Percentiles rank a stretch among this genome's conserved stretches.
These are phyloP conservation scores for Cantharis lateralis DNA, from an alignment of 2,888 invertebrate species.

Conservation along the genomic window DNA sequence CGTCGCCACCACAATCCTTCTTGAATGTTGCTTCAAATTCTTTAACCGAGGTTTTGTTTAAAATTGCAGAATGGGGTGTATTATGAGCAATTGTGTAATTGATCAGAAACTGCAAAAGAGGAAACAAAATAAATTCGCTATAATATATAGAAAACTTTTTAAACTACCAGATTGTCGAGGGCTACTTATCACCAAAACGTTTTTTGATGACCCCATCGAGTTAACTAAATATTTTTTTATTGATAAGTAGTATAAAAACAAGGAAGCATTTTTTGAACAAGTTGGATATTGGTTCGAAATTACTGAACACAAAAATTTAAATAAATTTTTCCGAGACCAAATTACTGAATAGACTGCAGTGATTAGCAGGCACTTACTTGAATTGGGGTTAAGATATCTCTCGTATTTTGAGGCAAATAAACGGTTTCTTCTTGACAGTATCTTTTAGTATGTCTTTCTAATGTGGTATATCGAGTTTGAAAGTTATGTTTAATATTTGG, in stretches of 20 bases:
- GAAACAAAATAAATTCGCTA: not conserved
- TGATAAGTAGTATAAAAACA: not conserved
- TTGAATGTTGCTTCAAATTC: conserved; percentile 84
- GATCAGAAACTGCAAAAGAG: conserved; percentile 69
- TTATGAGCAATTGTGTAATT: conserved; percentile 80
- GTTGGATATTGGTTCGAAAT: not conserved
- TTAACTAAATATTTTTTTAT: not conserved
- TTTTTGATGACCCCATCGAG: too few species aligned
- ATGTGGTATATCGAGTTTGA: conserved; percentile 24
- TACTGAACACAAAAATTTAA: too few species aligned
- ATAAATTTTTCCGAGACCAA: too few species aligned
- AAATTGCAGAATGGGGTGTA: conserved; percentile 79
- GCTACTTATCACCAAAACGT: too few species aligned
- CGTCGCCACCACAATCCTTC: conserved; percentile 89
- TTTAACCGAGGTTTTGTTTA: conserved; percentile 83
- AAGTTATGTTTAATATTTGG: conserved; percentile 52
- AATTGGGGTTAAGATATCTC: conserved; percentile 87
- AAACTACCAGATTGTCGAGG: too few species aligned
- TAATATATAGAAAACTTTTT: too few species aligned
- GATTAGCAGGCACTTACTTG: conserved; percentile 59
- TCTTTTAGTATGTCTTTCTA: conserved; percentile 8
- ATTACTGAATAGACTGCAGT: too few species aligned
- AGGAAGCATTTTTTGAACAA: not conserved
- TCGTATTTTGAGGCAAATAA: conserved; percentile 84
- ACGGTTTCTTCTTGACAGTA: conserved; percentile 76